Evolutionary conservation across 2,888 invertebrate species (phyloP).

Genomic region (Tubulanus polymorphus): DNA sequence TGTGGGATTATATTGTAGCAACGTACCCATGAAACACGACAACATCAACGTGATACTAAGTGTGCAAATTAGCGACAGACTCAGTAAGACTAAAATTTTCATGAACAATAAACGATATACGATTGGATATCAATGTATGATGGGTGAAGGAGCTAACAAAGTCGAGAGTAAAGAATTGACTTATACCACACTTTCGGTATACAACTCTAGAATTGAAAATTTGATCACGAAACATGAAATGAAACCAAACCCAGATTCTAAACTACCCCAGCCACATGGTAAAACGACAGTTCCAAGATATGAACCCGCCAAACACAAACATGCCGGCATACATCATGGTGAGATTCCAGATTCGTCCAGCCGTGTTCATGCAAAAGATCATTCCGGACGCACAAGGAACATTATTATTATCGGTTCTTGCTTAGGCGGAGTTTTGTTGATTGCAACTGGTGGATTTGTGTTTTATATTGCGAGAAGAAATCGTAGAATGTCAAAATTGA

Average conservation of each 20-base stretch:
- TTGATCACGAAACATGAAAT: background rate
- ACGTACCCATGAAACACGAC: background rate
- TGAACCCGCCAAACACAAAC: background rate
- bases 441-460: no score
- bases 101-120: background rate
- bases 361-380: no score
- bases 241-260: no score
- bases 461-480: no score
- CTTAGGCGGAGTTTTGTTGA: no score
- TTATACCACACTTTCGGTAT: background rate
- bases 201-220: background rate
- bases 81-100: background rate
- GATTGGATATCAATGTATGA: background rate
- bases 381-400: no score
- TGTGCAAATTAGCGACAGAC: background rate
- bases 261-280: no score
- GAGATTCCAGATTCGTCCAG: background rate
- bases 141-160: background rate
- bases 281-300: background rate
- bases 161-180: background rate
- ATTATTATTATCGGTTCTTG: no score
- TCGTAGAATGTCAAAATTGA: no score
- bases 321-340: background rate
- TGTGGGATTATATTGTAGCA: background rate
- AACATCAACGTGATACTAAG: background rate